Conservation (phyloP, 2,888 invertebrate genomes). For the Polyploca ridens region DNA sequence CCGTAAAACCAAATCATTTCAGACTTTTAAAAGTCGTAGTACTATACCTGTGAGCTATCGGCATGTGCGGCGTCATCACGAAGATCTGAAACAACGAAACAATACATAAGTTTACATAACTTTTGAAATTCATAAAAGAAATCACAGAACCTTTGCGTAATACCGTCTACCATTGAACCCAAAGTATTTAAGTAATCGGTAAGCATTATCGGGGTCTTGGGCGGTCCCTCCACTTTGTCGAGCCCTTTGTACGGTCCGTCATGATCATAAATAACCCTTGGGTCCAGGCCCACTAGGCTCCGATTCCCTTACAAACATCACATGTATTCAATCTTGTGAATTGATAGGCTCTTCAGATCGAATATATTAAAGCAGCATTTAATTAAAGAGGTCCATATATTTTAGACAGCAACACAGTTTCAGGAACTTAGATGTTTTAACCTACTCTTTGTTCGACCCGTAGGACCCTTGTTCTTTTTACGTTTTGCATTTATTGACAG, state of each 20-base stretch:
- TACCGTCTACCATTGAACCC: not conserved
- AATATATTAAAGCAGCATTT: not conserved
- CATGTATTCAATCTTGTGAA: constrained; percentile 5
- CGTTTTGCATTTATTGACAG: no score
- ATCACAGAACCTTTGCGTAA: no score
- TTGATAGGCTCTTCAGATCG: not conserved
- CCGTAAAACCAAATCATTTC: no score
- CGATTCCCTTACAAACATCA: not conserved
- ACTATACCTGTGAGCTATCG: not conserved
- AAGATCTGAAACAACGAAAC: not conserved
- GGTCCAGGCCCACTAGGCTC: not conserved
- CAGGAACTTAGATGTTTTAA: no score
- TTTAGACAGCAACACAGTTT: no score
- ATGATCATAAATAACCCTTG: not conserved
- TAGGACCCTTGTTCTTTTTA: no score
- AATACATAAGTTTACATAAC: not conserved
- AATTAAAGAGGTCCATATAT: no score
- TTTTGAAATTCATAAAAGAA: no score
- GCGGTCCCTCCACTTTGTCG: constrained; percentile 5
- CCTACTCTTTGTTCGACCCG: no score
- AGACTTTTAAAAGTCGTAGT: no score
- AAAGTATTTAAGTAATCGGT: not conserved
- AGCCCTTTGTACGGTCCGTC: not conserved
- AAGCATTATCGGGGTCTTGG: not conserved
- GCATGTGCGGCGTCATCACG: not conserved